Evolutionary conservation across 1,140 invertebrate species (phyloP).

Genomic region (Drosophila aff.): DNA sequence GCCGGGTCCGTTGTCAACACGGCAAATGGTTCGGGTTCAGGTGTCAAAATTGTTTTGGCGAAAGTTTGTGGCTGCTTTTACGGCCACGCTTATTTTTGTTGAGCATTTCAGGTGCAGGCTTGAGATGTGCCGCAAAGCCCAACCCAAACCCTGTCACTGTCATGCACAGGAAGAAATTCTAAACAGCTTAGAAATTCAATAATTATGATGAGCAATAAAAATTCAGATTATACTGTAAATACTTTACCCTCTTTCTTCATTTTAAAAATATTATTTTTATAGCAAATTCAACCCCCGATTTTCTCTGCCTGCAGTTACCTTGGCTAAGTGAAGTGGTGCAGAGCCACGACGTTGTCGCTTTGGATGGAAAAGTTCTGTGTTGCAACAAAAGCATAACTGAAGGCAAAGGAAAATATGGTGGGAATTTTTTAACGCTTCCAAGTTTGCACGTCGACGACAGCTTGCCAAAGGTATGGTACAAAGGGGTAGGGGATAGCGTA

Average conservation of each 20-base stretch:
- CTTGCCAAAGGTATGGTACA: slow-evolving; percentile 46
- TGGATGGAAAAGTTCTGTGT: slow-evolving; percentile 61
- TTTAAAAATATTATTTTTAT: background rate
- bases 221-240: background rate
- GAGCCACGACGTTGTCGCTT: slow-evolving; percentile 41
- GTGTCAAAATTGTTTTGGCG: slow-evolving; percentile 76
- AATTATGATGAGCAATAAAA: background rate
- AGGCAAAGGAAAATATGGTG: slow-evolving; percentile 65
- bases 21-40: slow-evolving; percentile 68
- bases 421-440: slow-evolving; percentile 61
- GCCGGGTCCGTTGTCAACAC: slow-evolving; percentile 70
- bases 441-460: slow-evolving; percentile 73
- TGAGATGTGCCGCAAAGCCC: slow-evolving; percentile 33
- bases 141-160: background rate
- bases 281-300: background rate
- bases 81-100: slow-evolving; percentile 64
- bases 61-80: slow-evolving; percentile 77
- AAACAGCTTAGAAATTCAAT: background rate
- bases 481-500: slow-evolving; percentile 26
- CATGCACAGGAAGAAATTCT: background rate
- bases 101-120: slow-evolving; percentile 64
- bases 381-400: slow-evolving; percentile 51
- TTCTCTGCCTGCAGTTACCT: slow-evolving; percentile 4
- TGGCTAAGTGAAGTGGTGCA: slow-evolving; percentile 66
- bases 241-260: background rate